A percentile compares a stretch with the other conserved stretches of the same genome.
phyloP scores from a whole-genome alignment of 2,797 vertebrate genomes.

The Argentina silus region DNA sequence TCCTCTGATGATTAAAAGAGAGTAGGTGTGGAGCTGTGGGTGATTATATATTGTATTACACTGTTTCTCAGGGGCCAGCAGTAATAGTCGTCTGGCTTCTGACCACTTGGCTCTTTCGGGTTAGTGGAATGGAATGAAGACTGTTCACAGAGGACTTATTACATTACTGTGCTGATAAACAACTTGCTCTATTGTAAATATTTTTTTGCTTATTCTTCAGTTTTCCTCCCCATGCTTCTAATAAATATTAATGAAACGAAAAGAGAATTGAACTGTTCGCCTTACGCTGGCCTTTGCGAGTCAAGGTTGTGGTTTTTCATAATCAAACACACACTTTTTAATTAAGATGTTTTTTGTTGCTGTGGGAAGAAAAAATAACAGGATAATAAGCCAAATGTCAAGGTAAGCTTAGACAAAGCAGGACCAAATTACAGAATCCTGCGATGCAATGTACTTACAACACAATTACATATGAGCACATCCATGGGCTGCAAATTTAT shows the following conservation, averaged over 20 bases:
- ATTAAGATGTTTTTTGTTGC: conserved; percentile 43
- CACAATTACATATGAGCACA: conserved; percentile 5
- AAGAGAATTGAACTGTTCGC: conserved; percentile 33
- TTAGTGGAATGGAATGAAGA: conserved; percentile 37
- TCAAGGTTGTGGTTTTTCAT: conserved; percentile 53
- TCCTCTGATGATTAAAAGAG: conserved; percentile 9
- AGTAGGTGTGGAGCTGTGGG: conserved; percentile 28
- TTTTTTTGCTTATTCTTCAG: conserved; percentile 47
- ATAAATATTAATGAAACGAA: conserved; percentile 64
- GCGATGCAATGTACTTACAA: conserved; percentile 14
- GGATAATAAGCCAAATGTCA: conserved; percentile 28
- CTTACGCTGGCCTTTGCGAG: conserved; percentile 38
- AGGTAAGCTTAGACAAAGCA: conserved; percentile 6
- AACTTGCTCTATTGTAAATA: conserved; percentile 48
- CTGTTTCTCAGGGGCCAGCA: conserved; percentile 23
- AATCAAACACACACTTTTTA: conserved; percentile 37
- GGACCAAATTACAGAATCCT: conserved; percentile 7
- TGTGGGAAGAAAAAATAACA: background rate
- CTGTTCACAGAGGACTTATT: conserved; percentile 54
- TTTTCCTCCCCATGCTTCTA: conserved; percentile 41
- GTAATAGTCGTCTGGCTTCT: background rate
- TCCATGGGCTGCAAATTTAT: conserved; percentile 31
- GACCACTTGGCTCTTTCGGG: conserved; percentile 12
- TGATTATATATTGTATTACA: conserved; percentile 38
- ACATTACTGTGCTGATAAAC: conserved; percentile 49